Evolutionary conservation across 2,888 invertebrate genomes (phyloP), one percentile per base, ranked within the genome.

Genomic region (Gisinianus flammeolus): DNA sequence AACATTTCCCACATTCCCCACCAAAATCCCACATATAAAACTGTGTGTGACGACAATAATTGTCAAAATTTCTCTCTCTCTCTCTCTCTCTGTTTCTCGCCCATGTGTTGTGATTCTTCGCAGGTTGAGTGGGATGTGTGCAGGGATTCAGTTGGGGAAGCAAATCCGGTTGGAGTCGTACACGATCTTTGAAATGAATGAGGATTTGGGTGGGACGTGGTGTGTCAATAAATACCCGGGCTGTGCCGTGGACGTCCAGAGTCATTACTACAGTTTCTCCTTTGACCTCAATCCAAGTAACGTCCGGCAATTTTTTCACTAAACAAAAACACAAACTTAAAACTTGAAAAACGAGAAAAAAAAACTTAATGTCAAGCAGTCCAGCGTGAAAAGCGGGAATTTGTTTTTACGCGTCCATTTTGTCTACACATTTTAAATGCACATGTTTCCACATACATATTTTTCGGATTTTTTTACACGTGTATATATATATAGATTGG

Each of bases 191-290:
- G 81, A 81, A 62, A 64, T 16, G 4, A 76, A 77, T 22, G 24
- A 72, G 16, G 81, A 79, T 54, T 56, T 81, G 30, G 81, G 81
- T 4, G 81, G 81, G 19, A 75, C 77, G 10, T 81, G 81, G 81
- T 73, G 79, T 0, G 74, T 56, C 5, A 81, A 81, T 73, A 67
- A 66, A 8, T 82, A 82, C 66, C 82, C 82, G 10, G 79, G 79
- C 16, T 79, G 76, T 35, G 79, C 74, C 12, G 71, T 76, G 26
- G 81, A 82, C 22, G 75, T 82, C 28, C 79, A 74, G 26, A 74
- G 77, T 67, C 82, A 82, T 30, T 69, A 81, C n/a, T 82, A 82
- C 68, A 77, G 77, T 24, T 78, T 72, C 19, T 82, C 82, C 3
- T 82, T 79, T 22, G 81, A 79, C 44, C 71, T 68, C 12, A 79